Percentiles rank a stretch among this genome's conserved stretches.
Evolutionary conservation across 2,888 invertebrate species (phyloP).

Genomic region (Scaptomyza cyrtandrae): DNA sequence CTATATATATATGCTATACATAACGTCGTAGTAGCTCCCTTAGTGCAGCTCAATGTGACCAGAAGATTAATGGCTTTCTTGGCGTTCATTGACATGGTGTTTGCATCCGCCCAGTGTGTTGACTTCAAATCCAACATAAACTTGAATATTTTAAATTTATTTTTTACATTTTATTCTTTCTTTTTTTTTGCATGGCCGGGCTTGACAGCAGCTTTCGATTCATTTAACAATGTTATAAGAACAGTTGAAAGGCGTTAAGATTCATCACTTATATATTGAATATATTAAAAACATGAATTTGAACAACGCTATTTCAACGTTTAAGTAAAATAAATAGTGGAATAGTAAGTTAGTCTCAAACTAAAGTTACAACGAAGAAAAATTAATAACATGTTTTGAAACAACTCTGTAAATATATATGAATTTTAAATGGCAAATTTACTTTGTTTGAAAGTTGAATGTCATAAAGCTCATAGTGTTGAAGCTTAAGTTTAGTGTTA

Average conservation of each 20-base stretch:
- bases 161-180: not conserved
- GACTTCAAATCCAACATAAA: constrained; percentile 11
- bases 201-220: not conserved
- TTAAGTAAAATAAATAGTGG: not conserved
- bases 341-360: not conserved
- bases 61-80: constrained; percentile 69
- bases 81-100: constrained; percentile 53
- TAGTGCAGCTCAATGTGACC: constrained; percentile 51
- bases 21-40: not conserved
- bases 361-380: not conserved
- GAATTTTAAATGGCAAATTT: not conserved
- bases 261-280: constrained; percentile 15
- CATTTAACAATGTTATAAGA: constrained; percentile 37
- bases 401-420: too few species aligned
- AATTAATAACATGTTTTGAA: not conserved
- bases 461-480: not conserved
- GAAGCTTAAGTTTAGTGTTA: not conserved
- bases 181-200: too few species aligned
- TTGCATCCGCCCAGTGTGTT: constrained; percentile 28
- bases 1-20: not conserved
- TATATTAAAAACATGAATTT: constrained; percentile 4
- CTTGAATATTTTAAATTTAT: constrained; percentile 36
- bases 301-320: not conserved
- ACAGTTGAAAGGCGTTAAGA: constrained; percentile 18
- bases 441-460: constrained; percentile 1